Conservation (phyloP, 1,140 invertebrate species). For the Procambarus clarkii region DNA sequence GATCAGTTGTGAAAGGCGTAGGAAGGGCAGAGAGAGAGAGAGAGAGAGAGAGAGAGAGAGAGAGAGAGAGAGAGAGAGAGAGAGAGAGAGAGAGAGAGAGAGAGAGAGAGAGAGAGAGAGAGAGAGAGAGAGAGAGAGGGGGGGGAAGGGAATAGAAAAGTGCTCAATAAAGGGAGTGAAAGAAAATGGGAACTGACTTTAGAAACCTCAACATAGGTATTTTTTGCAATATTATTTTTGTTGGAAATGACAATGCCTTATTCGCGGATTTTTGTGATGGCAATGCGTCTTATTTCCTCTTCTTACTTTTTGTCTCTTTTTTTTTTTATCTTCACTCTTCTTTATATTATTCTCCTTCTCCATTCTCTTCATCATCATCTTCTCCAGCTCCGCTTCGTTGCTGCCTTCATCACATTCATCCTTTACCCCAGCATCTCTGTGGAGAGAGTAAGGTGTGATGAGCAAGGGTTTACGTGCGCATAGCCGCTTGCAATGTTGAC, state of each 20-base stretch:
- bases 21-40: neutral
- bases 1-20: neutral
- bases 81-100: conserved; percentile 3
- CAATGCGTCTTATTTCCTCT: neutral
- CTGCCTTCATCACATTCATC: neutral
- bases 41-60: conserved; percentile 13
- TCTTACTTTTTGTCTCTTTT: neutral
- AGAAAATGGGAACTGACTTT: no score
- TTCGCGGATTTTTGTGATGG: neutral
- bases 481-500: no score
- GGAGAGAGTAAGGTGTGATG: no score
- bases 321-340: no score
- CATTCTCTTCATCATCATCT: neutral
- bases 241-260: neutral
- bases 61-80: neutral
- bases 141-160: no score
- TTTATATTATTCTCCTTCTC: no score
- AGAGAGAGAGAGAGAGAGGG: no score
- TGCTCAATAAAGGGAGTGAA: no score
- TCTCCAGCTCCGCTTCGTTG: neutral
- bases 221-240: neutral
- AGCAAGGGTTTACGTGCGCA: no score
- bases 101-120: no score
- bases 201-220: no score
- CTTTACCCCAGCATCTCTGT: neutral